Conservation (phyloP, 2,888 invertebrate genomes). For the Tenthredo notha region DNA sequence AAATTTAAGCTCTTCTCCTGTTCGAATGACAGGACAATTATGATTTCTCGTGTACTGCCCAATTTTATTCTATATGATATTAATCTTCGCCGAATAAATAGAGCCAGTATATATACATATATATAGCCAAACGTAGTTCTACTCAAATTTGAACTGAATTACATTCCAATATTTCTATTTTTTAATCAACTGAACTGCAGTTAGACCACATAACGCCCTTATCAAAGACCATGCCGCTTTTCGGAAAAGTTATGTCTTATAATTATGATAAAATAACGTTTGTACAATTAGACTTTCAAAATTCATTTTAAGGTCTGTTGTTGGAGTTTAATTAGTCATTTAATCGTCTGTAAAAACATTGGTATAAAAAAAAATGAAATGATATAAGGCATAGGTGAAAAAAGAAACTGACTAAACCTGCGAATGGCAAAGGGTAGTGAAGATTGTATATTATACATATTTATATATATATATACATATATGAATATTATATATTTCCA, state of each 20-base stretch:
- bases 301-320: constrained; percentile 1
- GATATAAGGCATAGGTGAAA: not conserved
- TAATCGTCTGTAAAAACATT: constrained; percentile 1
- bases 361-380: not conserved
- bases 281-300: not conserved
- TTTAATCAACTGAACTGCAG: not conserved
- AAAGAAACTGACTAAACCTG: constrained; percentile 13
- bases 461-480: too few species aligned
- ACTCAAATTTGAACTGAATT: not conserved
- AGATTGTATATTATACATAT: constrained; percentile 16
- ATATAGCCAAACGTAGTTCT: not conserved
- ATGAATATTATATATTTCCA: constrained; percentile 32
- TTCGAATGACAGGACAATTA: constrained; percentile 1
- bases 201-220: not conserved
- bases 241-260: not conserved
- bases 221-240: not conserved
- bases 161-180: not conserved
- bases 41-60: not conserved
- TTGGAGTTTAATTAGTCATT: constrained; percentile 7
- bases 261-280: not conserved
- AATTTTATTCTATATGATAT: not conserved
- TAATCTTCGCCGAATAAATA: not conserved
- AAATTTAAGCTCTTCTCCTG: constrained; percentile 24
- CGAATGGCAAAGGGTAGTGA: constrained; percentile 13
- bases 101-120: not conserved